Base-by-base conservation (phyloP, 64 coral and sea anemone species). In the Actinia equina region DNA sequence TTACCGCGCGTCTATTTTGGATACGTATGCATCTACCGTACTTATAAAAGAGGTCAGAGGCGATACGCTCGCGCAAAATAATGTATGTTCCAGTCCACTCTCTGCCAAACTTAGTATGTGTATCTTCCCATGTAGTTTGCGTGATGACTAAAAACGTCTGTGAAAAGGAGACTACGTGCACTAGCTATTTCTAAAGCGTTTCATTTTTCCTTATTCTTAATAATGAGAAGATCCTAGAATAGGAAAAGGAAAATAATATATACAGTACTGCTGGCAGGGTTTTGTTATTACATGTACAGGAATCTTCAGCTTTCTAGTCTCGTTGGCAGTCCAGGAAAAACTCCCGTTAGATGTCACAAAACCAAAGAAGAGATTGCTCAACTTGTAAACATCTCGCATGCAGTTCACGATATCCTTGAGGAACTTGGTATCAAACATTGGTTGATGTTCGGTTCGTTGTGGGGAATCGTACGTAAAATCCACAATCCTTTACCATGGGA, bases 401-500 rank as follows among this genome's bases (percentile, higher is more conserved):
- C 10, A 51, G 80, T 82, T 22, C 80, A 82, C 52, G 19, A 49
- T 1, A 55, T 82, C 44, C 44, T 49, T 5, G 80, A 82, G 52
- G 43, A 82, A 19, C 80, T 82, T 49, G 44, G 44, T 11, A 82
- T 82, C 52, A 82, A 82, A 20, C 80, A 82, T 26, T 82, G 80
- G 43, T 82, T 82, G 18, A 82, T 82, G 80, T 82, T 82, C 19
- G 80, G 80, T 3, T 82, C 80, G 8, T 26, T 82, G 22, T 82
- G 80, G 80, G 77, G 77, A 17, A 44, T 80, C 2, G 80, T 52
- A 12, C n/a, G 80, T 11, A 53, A 53, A 18, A 49, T 20, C 14
- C 6, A 49, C 44, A 49, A 82, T 82, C 80, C 80, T 52, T 82
- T 82, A 52, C 80, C 80, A 3, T 82, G 80, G 80, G 44, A 82